phyloP scores from a whole-genome alignment of 2,888 invertebrate genomes.

The Erpobdella octoculata region DNA sequence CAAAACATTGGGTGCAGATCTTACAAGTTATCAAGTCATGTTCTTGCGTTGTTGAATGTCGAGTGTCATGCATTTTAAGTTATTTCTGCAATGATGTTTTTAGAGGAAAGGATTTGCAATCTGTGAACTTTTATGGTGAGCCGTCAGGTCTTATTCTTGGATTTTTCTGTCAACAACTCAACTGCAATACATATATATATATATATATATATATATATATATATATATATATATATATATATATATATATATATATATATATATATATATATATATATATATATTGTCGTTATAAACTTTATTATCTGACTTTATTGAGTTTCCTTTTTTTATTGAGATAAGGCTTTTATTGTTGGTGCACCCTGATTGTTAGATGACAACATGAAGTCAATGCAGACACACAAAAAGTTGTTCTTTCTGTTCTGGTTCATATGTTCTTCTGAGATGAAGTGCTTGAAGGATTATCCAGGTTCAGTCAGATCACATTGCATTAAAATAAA shows the following conservation, averaged over 20 bases:
- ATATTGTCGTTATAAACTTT: too few relatives aligned
- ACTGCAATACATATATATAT: too few relatives aligned
- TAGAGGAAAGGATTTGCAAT: not conserved
- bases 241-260: too few relatives aligned
- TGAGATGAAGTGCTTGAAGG: not conserved
- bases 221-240: too few relatives aligned
- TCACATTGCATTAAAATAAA: not conserved
- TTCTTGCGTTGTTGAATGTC: not conserved
- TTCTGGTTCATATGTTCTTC: not conserved
- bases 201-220: too few relatives aligned
- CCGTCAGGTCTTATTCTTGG: too few relatives aligned
- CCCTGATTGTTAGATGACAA: not conserved
- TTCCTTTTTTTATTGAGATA: too few relatives aligned
- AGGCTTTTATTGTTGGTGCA: too few relatives aligned
- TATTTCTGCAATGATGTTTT: not conserved
- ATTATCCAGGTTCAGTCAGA: not conserved
- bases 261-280: too few relatives aligned
- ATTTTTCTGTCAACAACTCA: too few relatives aligned
- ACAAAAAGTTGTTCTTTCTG: not conserved
- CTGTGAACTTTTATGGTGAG: too few relatives aligned
- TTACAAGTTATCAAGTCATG: not conserved
- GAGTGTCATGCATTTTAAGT: not conserved
- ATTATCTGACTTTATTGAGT: too few relatives aligned
- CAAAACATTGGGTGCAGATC: slow-evolving; percentile 7
- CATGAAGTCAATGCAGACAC: not conserved